Evolutionary conservation across 2,113 vertebrate genomes (phyloP), one percentile per base, ranked within the genome.

Genomic region (Tenebrosternarchus preto): DNA sequence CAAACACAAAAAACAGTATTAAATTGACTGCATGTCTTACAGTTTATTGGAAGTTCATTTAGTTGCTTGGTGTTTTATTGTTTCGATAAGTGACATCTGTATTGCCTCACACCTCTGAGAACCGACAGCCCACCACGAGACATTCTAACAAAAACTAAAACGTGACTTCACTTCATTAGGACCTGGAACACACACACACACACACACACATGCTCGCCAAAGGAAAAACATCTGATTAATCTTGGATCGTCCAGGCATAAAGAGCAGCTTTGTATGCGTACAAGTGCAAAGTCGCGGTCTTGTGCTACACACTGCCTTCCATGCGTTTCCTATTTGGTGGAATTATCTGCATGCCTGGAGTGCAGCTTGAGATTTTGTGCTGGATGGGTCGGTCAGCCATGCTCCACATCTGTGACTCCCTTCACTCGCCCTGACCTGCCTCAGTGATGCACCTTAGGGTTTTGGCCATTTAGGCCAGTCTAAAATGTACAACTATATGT

Each of bases 261-360:
- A 72, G 59, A n/a, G 0, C 33, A 55, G 69, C 82, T 59, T 83
- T 81, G 33, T 70, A 29, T 69, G 5, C 22, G 12, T 50, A 43
- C 31, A 25, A 8, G 4, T 9, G 9, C 53, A 82, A 29, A 73
- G 67, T 50, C 2, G 25, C 29, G 27, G 15, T 46, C 64, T 77
- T 82, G 60, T 68, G 60, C 60, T 83, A 61, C 31, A 78, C 11
- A 8, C 43, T 3, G 12, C 43, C 50, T 6, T 50, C 25, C 81
- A 80, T 85, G 81, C 82, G 85, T 72, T 83, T 80, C 73, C 27
- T 57, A 76, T 86, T 86, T 77, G 73, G 31, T 55, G 57, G 16
- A 77, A 80, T 80, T 76, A 66, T 69, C 73, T 70, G 25, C 67
- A 46, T 39, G 64, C 11, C 17, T 57, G 57, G 53, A 46, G 0